phyloP scores from a whole-genome alignment of 2,113 vertebrate genomes.

The Carassius auratus region DNA sequence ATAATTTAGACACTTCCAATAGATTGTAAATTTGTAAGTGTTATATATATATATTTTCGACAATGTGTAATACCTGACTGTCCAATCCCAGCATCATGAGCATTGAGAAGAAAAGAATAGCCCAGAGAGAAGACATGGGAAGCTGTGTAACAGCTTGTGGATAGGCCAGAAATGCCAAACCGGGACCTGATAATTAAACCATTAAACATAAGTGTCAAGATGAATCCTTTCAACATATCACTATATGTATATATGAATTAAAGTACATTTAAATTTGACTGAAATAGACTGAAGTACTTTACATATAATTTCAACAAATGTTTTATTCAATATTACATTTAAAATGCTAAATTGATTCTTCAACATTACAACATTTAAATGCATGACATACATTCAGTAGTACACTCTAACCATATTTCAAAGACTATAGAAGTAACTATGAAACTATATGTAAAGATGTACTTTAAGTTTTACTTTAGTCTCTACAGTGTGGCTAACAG shows the following conservation, averaged over 20 bases:
- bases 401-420: not conserved
- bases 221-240: not conserved
- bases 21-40: not conserved
- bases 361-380: not conserved
- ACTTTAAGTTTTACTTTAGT: not conserved
- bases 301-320: too few relatives aligned
- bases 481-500: not conserved
- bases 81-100: constrained; percentile 91
- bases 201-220: not conserved
- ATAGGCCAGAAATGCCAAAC: constrained; percentile 89
- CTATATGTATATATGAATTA: not conserved
- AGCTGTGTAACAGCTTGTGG: constrained; percentile 88
- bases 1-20: not conserved
- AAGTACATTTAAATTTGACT: too few relatives aligned
- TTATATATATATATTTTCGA: not conserved
- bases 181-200: constrained; percentile 77
- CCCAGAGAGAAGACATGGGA: constrained; percentile 88
- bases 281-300: too few relatives aligned
- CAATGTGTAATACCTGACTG: constrained; percentile 79
- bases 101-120: constrained; percentile 93
- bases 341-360: too few relatives aligned
- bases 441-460: not conserved
- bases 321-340: too few relatives aligned
- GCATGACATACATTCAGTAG: not conserved
- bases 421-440: not conserved